These are phyloP conservation scores for Sarcophaga bullata DNA, from an alignment of 1,140 invertebrate genomes.

Conservation along the genomic window DNA sequence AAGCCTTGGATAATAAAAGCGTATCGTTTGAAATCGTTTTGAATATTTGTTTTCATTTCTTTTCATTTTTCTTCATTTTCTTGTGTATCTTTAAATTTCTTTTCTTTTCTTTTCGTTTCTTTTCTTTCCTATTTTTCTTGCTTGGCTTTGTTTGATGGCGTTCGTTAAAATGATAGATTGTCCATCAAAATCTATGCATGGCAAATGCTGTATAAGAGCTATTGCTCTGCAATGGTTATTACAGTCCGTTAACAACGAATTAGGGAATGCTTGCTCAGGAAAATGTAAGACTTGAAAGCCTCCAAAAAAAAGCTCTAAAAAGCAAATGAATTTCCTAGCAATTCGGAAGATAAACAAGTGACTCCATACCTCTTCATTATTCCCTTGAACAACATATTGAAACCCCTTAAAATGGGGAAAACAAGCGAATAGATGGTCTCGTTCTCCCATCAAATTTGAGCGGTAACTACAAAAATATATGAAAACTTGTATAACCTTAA, in stretches of 20 bases:
- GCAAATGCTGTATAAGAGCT: neutral
- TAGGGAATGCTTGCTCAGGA: neutral
- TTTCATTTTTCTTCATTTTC: neutral
- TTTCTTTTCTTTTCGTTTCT: neutral
- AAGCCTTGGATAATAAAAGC: conserved; percentile 30
- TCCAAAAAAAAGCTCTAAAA: no score
- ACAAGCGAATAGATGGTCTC: no score
- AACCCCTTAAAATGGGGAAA: no score
- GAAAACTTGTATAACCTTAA: no score
- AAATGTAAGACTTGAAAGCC: no score
- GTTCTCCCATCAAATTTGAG: no score
- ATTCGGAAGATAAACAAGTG: no score
- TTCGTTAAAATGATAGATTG: conserved; percentile 43
- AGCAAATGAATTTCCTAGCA: no score
- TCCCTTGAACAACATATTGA: no score
- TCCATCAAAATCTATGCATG: conserved; percentile 37
- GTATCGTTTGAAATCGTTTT: conserved; percentile 40
- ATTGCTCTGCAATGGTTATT: neutral
- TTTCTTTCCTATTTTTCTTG: neutral
- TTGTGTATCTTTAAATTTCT: conserved; percentile 7
- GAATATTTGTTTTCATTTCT: conserved; percentile 26
- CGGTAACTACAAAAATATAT: no score
- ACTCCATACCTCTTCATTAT: no score
- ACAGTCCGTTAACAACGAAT: neutral
- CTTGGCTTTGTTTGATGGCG: conserved; percentile 31